phyloP scores from a whole-genome alignment of 2,113 vertebrate species.

The Nyctibius bracteatus region DNA sequence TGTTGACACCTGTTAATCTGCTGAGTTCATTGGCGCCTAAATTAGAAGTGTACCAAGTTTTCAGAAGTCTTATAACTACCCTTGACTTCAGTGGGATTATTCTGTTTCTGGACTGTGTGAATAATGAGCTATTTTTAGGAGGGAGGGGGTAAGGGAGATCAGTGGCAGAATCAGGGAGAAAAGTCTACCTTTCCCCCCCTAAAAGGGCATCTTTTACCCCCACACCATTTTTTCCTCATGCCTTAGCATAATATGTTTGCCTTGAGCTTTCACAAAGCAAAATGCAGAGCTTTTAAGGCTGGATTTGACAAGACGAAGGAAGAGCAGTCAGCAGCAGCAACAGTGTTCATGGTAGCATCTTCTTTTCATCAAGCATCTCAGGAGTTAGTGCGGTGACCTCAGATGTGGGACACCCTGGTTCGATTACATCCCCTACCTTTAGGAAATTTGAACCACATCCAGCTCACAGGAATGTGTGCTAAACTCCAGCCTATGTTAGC shows the following conservation, averaged over 20 bases:
- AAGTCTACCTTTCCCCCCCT: rapidly evolving
- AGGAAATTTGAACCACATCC: neutral
- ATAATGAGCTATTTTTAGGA: neutral
- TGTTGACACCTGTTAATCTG: neutral
- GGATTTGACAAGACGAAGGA: neutral
- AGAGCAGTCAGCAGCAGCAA: neutral
- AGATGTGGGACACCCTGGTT: neutral
- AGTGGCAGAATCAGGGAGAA: neutral
- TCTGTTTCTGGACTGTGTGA: neutral
- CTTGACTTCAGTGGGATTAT: neutral
- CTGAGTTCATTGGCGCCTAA: neutral
- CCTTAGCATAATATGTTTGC: neutral
- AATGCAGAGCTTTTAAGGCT: neutral
- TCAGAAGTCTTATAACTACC: neutral
- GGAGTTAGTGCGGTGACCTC: neutral
- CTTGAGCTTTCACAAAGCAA: neutral
- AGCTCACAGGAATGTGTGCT: neutral
- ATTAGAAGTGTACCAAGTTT: neutral
- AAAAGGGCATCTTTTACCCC: neutral
- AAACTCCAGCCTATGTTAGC: neutral
- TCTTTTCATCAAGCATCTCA: neutral
- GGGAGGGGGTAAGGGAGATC: neutral
- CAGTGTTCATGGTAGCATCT: neutral
- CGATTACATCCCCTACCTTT: neutral
- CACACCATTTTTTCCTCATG: neutral